Evolutionary conservation across 2,797 vertebrate species (phyloP), one percentile per base, ranked within the genome.

Genomic region (Rhabdophis nuchalis): DNA sequence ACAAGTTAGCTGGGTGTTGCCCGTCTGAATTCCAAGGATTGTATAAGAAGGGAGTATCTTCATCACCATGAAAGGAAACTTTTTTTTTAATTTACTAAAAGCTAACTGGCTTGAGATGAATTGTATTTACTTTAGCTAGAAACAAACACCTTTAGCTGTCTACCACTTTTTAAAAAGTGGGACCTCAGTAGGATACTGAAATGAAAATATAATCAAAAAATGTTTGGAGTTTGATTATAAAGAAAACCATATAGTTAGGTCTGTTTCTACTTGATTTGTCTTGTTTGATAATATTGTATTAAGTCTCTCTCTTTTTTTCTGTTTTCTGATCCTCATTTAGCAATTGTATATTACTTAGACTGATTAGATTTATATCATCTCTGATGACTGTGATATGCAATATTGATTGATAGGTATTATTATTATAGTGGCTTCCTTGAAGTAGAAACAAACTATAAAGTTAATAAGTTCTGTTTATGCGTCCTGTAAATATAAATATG

Each of bases 31-130:
- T 89, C 32, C 89, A 94, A 94, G 88, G 85, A 93, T 92, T 7
- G 27, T 89, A 94, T 64, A 52, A 57, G 91, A 88, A 25, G 72
- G 93, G 92, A 94, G 93, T 20, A 91, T 91, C 58, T 82, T 29
- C 8, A 68, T 25, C 27, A 89, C 25, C 85, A 92, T 86, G 27
- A 91, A 50, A 27, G 29, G 91, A 5, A 52, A 46, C 9, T 7
- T 64, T 0, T 0, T 60, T 68, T 14, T 3, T 32, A 52, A 1
- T 0, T 88, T 41, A 3, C 9, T 61, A 25, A 5, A 11, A 88
- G 50, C 52, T 6, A 77, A 0, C 72, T 89, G 61, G 9, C 54
- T n/a, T 23, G 52, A 29, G 10, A 32, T 25, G 2, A 90, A 41
- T 27, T 10, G 0, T 16, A 0, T 41, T 82, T 56, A 64, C 29